Base-by-base conservation (phyloP, 1,140 invertebrate genomes). In the Hypsibius dujardini region DNA sequence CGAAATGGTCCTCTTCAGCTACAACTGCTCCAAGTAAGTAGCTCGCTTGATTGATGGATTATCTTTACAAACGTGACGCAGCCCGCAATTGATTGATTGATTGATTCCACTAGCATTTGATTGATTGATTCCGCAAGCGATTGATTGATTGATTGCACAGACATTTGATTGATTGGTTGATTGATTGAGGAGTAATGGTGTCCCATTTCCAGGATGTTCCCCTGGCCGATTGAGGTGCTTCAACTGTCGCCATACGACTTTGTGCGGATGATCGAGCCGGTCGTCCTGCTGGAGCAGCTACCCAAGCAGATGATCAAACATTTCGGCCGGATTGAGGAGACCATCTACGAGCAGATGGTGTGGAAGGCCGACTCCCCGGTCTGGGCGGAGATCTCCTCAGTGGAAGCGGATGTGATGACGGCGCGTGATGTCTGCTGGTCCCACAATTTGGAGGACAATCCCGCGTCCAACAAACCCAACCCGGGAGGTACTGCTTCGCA, bases 241-340 rank as follows among this genome's bases (percentile, higher is more conserved):
- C 82, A 86, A 70, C 79, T 97, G 45, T 86, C 87, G 73, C 84
- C 92, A 0, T 92, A 90, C 78, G 83, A 93, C 78, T 97, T 97
- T 80, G 95, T 95, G 77, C 95, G 94, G 83, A 88, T 97, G n/a
- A 95, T 98, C 74, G 94, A 98, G 82, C 83, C 94, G 15, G 87
- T 96, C 59, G 90, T 98, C 46, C 83, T 92, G 1, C 90, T 92
- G 74, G 89, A 92, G 75, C 87, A 90, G 69, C 82, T 98, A 1
- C 90, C 90, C 1, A 83, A 94, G 50, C 90, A 95, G 76, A 86
- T 95, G 59, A 89, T 98, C 1, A 98, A 97, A 78, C 93, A 98
- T 83, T 83, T 98, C 1, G 97, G 94, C 82, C 77, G 90, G 83
- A 88, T 97, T 73, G 95, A 98, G 80, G 95, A 98, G 79, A 87